A percentile compares a stretch with the other conserved stretches of the same genome.
Evolutionary conservation across 2,888 invertebrate species (phyloP).

Genomic region (Protophormia terraenovae): DNA sequence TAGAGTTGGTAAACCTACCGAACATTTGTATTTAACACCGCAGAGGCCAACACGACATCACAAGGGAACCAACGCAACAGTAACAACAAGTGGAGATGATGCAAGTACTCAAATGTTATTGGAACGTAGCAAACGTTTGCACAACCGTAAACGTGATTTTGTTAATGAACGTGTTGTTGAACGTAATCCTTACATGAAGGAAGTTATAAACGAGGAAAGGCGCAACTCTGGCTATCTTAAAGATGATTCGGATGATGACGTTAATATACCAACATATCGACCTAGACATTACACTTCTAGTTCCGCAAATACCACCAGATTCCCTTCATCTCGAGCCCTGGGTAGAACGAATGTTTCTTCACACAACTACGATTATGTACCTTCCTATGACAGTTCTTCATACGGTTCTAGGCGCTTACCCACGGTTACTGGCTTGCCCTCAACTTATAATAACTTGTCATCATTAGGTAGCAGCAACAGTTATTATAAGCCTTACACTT

Average conservation of each 20-base stretch:
- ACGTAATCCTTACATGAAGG: conserved; percentile 80
- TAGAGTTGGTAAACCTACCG: conserved; percentile 57
- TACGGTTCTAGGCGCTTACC: conserved; percentile 66
- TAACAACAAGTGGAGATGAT: conserved; percentile 70
- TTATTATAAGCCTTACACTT: conserved; percentile 53
- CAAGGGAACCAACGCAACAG: conserved; percentile 25
- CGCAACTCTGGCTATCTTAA: conserved; percentile 38
- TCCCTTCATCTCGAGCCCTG: conserved; percentile 75
- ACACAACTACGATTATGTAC: conserved; percentile 60
- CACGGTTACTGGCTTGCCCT: conserved; percentile 52
- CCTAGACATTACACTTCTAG: conserved; percentile 64
- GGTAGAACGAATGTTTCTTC: conserved; percentile 64
- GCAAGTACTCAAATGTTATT: conserved; percentile 77
- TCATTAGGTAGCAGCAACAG: conserved; percentile 47
- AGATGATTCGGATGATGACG: conserved; percentile 68
- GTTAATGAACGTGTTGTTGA: conserved; percentile 80
- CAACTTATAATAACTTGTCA: conserved; percentile 26
- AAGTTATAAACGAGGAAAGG: conserved; percentile 75
- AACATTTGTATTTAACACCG: conserved; percentile 41
- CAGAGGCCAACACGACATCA: conserved; percentile 69
- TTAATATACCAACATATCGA: conserved; percentile 71
- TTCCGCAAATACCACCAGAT: conserved; percentile 64
- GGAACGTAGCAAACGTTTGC: conserved; percentile 79
- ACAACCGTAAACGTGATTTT: conserved; percentile 80
- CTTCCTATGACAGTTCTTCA: conserved; percentile 57